Evolutionary conservation across 2,797 vertebrate genomes (phyloP).

Genomic region (Coccyzus lansbergi): DNA sequence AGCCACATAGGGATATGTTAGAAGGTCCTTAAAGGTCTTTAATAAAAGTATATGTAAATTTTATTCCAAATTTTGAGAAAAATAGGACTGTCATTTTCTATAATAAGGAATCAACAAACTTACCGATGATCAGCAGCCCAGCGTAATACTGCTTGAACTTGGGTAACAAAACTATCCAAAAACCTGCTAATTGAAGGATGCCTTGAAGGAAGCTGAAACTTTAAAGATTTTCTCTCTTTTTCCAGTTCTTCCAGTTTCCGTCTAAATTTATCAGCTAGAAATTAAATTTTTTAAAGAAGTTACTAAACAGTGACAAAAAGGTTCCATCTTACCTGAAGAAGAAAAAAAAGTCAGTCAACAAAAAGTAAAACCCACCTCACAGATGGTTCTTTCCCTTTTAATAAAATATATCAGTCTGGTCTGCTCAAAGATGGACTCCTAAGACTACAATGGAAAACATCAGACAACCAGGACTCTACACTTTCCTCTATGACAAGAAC

Average conservation of each 20-base stretch:
- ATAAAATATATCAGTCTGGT: background rate
- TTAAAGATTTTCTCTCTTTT: slow-evolving; percentile 77
- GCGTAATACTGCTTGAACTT: slow-evolving; percentile 77
- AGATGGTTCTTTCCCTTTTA: background rate
- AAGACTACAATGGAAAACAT: background rate
- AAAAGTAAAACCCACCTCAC: background rate
- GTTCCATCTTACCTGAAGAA: background rate
- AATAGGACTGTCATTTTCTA: background rate
- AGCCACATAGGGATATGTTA: background rate
- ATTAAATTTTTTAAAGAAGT: background rate
- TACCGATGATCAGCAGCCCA: slow-evolving; percentile 54
- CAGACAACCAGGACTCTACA: background rate
- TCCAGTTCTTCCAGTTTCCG: slow-evolving; percentile 86
- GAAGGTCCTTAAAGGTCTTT: background rate
- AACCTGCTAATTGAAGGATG: slow-evolving; percentile 82
- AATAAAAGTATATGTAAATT: background rate
- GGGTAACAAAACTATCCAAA: slow-evolving; percentile 79
- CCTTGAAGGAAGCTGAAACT: slow-evolving; percentile 85
- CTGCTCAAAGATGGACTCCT: background rate
- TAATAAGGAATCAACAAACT: background rate
- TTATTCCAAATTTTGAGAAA: background rate
- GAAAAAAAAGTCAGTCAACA: background rate
- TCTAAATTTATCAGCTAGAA: slow-evolving; percentile 84
- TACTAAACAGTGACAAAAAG: background rate
- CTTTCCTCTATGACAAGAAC: background rate